A percentile compares a stretch with the other conserved stretches of the same genome.
These are phyloP conservation scores for Dendropsophus ebraccatus DNA, from an alignment of 2,113 vertebrate species.

Conservation along the genomic window DNA sequence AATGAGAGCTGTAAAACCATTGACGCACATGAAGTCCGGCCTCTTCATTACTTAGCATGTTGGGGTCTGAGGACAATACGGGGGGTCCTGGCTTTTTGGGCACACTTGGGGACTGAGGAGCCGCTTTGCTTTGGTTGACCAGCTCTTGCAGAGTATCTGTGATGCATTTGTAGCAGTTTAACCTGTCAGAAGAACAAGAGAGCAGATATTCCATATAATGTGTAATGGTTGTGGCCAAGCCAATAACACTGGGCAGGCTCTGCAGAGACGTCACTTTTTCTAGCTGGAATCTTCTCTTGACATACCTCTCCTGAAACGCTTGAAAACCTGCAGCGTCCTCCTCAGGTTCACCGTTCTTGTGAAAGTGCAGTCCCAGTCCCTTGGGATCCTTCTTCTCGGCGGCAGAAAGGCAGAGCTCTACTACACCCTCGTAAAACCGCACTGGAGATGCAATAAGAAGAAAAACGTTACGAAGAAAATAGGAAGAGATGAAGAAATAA, in stretches of 20 bases:
- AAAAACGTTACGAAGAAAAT: too few species aligned
- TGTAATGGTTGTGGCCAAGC: too few species aligned
- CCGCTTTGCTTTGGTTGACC: constrained; percentile 96
- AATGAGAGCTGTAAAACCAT: background rate
- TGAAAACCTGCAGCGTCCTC: constrained; percentile 88
- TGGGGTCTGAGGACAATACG: constrained; percentile 92
- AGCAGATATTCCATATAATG: too few species aligned
- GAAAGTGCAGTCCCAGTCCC: constrained; percentile 93
- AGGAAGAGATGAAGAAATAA: too few species aligned
- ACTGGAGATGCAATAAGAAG: constrained; percentile 70
- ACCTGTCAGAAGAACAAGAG: constrained; percentile 68
- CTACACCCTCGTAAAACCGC: constrained; percentile 95
- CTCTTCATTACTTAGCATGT: constrained; percentile 98
- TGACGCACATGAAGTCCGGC: constrained; percentile 85
- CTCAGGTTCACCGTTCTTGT: constrained; percentile 97
- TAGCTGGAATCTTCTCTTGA: too few species aligned
- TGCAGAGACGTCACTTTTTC: too few species aligned
- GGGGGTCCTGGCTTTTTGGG: constrained; percentile 97
- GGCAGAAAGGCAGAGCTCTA: constrained; percentile 92
- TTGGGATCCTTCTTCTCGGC: constrained; percentile 97
- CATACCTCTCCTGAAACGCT: constrained; percentile 91
- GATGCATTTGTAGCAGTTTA: constrained; percentile 95
- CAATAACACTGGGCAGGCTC: too few species aligned
- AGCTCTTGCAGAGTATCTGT: constrained; percentile 97
- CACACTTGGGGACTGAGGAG: constrained; percentile 96